These are phyloP conservation scores for Delichon dasypus DNA, from an alignment of 2,797 vertebrate species.

Conservation along the genomic window DNA sequence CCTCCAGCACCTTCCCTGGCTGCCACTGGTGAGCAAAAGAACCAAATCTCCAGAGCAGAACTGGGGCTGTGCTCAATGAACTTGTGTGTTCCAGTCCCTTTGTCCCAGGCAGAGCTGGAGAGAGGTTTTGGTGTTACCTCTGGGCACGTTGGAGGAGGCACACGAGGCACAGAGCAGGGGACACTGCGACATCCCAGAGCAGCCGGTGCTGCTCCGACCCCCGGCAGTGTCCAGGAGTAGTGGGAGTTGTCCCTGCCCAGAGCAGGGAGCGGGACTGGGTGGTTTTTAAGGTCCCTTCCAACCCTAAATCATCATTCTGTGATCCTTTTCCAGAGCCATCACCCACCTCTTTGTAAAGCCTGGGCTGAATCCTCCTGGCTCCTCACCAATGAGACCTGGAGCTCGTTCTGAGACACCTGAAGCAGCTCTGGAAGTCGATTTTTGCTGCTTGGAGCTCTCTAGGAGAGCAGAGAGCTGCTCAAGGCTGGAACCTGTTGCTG, in stretches of 20 bases:
- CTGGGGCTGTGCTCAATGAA: neutral
- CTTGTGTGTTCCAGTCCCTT: neutral
- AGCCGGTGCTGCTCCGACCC: neutral
- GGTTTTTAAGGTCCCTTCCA: neutral
- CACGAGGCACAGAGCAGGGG: accelerated
- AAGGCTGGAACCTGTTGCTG: neutral
- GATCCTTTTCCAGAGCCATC: neutral
- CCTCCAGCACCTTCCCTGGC: neutral
- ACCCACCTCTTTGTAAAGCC: neutral
- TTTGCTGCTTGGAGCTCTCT: accelerated
- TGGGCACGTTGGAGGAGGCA: neutral
- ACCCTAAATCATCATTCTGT: too few species aligned
- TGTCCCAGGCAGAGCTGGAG: neutral
- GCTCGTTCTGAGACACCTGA: accelerated
- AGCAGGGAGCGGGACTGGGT: neutral
- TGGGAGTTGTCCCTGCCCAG: neutral
- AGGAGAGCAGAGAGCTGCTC: accelerated
- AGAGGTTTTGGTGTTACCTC: accelerated
- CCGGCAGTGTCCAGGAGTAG: neutral
- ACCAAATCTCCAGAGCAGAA: neutral
- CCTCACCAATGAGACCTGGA: neutral
- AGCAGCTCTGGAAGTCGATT: neutral
- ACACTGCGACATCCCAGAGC: neutral
- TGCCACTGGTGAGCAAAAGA: accelerated
- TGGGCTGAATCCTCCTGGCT: neutral